These are phyloP conservation scores for Rhopalosiphum nymphaeae DNA, from an alignment of 2,888 invertebrate genomes.

Conservation along the genomic window DNA sequence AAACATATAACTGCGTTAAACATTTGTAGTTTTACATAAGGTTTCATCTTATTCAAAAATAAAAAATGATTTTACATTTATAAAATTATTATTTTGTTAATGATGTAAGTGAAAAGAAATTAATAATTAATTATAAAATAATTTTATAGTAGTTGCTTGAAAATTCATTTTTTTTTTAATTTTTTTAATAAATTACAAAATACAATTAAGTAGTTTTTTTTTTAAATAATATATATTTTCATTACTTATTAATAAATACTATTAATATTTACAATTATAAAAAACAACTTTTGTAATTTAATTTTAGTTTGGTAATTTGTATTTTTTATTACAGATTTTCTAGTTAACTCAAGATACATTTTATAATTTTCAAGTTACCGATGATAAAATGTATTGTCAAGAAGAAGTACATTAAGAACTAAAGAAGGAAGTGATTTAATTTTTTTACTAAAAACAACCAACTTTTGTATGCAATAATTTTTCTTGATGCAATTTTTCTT, in stretches of 20 bases:
- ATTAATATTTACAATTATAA: not conserved
- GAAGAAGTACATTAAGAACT: conserved; percentile 14
- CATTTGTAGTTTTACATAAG: no score
- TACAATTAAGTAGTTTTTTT: not conserved
- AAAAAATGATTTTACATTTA: not conserved
- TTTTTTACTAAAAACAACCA: not conserved
- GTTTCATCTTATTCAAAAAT: no score
- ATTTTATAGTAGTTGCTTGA: no score
- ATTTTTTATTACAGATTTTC: conserved; percentile 52
- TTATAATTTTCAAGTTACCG: conserved; percentile 33
- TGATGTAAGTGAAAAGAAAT: not conserved
- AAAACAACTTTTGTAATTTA: not conserved
- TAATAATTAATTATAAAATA: not conserved
- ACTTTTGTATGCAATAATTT: not conserved
- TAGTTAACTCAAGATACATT: conserved; percentile 43
- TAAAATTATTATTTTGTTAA: not conserved
- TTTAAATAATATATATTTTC: not conserved
- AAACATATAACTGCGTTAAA: no score
- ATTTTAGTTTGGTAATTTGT: not conserved
- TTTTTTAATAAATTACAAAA: not conserved
- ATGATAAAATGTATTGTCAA: not conserved
- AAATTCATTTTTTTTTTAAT: no score
- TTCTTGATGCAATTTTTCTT: not conserved
- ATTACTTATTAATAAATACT: not conserved
- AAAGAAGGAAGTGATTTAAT: not conserved